Evolutionary conservation across 2,888 invertebrate genomes (phyloP).

Genomic region (Mesoligia furuncula): DNA sequence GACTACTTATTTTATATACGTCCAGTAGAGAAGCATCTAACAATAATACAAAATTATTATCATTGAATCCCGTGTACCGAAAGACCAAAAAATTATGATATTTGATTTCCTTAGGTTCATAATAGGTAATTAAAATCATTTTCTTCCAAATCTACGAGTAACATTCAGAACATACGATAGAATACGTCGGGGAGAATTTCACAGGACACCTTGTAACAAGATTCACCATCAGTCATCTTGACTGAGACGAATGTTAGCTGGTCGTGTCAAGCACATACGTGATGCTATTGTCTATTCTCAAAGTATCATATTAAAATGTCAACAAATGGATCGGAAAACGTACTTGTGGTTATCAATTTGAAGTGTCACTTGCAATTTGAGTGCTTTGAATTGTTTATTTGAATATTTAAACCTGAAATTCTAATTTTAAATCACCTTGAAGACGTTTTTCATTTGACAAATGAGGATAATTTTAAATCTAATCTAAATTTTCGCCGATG

Average conservation of each 20-base stretch:
- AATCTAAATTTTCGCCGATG: background rate
- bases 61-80: background rate
- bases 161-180: background rate
- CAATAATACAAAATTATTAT: background rate
- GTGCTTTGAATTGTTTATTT: background rate
- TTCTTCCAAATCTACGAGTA: background rate
- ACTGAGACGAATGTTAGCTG: constrained; percentile 2
- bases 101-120: too few species aligned
- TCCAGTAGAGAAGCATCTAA: too few species aligned
- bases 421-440: background rate
- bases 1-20: too few species aligned
- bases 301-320: background rate
- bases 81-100: background rate
- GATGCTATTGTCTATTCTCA: background rate
- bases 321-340: background rate
- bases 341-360: background rate
- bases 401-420: background rate
- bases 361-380: background rate
- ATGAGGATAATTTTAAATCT: background rate
- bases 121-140: background rate
- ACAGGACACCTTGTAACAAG: background rate
- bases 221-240: constrained; percentile 20
- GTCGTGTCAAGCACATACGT: background rate
- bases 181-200: background rate
- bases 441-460: background rate